These are phyloP conservation scores for Dryobotodes eremita DNA, from an alignment of 2,888 invertebrate species.

Conservation along the genomic window DNA sequence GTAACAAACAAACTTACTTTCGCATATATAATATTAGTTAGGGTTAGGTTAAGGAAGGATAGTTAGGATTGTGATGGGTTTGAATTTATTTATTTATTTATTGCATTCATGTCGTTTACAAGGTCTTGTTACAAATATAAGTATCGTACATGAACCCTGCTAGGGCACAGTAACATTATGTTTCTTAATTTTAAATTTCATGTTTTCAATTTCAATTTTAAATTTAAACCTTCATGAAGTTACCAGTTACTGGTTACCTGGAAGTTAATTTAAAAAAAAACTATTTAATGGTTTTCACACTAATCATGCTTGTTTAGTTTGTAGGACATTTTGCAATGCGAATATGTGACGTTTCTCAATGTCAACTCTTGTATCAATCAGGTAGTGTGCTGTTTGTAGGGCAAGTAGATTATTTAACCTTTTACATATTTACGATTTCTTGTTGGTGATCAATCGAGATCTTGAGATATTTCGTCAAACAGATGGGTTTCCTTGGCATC, in stretches of 20 bases:
- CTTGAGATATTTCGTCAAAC: not conserved
- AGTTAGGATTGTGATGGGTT: no score
- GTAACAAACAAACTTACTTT: no score
- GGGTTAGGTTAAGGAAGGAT: no score
- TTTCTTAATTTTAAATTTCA: no score
- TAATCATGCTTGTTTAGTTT: constrained; percentile 10
- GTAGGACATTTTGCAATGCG: constrained; percentile 32
- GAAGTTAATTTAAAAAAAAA: not conserved
- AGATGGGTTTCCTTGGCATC: no score
- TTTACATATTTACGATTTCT: not conserved
- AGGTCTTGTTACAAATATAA: no score
- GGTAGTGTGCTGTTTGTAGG: constrained; percentile 28
- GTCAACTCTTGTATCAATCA: constrained; percentile 31
- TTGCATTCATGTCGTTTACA: no score
- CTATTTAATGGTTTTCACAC: not conserved
- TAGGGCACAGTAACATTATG: no score
- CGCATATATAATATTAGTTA: no score
- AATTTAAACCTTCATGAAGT: not conserved
- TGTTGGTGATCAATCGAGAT: not conserved
- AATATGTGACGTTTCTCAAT: constrained; percentile 49
- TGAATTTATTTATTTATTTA: no score
- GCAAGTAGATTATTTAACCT: constrained; percentile 39
- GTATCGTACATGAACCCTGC: no score
- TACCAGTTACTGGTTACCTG: not conserved
- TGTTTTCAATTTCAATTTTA: no score